Conservation (phyloP, 2,888 invertebrate species). For the Andricus curvator region DNA sequence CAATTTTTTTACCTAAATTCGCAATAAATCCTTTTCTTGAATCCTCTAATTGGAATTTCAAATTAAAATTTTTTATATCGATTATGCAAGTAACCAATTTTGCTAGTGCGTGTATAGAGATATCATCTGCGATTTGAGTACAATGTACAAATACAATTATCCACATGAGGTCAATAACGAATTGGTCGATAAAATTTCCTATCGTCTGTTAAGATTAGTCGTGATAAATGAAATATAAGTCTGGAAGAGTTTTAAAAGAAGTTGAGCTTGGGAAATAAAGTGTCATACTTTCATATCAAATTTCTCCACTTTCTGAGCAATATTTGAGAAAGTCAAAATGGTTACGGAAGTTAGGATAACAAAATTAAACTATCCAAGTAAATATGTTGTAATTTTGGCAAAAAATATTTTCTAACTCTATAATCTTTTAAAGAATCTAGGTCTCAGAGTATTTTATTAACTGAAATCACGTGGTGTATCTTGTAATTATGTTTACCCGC, state of each 20-base stretch:
- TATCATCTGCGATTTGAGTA: background rate
- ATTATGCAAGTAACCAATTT: background rate
- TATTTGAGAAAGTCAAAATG: background rate
- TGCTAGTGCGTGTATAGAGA: background rate
- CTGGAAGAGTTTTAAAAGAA: background rate
- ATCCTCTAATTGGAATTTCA: too few species aligned
- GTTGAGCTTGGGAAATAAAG: background rate
- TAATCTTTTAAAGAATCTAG: too few species aligned
- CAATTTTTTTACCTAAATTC: too few species aligned
- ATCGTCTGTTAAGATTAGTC: background rate
- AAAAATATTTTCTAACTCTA: too few species aligned
- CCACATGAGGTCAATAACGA: background rate
- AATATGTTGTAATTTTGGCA: too few species aligned
- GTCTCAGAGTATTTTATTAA: background rate
- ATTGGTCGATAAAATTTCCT: background rate
- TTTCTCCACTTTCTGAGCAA: too few species aligned
- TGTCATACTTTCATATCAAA: background rate
- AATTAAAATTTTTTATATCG: too few species aligned
- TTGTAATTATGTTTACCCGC: background rate
- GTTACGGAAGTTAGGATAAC: background rate
- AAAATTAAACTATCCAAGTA: conserved; percentile 1
- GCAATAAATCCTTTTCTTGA: too few species aligned
- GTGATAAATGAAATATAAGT: background rate
- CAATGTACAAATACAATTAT: background rate
- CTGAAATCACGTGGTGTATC: background rate